Evolutionary conservation across 2,797 vertebrate species (phyloP).

Genomic region (Anableps anableps): DNA sequence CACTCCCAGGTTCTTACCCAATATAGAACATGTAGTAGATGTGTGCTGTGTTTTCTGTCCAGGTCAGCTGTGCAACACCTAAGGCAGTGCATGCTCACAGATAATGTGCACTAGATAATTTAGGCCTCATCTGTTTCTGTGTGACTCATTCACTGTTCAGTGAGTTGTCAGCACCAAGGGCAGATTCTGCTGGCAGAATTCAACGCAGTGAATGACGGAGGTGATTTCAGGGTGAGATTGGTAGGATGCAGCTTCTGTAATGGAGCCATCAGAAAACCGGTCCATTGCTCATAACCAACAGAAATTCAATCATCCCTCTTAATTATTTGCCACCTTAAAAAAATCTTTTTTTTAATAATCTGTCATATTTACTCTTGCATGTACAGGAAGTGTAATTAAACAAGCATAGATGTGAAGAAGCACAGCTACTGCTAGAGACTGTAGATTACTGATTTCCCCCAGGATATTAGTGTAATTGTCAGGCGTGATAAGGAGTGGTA

Average conservation of each 20-base stretch:
- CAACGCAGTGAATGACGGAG: slow-evolving; percentile 41
- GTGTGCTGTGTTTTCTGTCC: slow-evolving; percentile 21
- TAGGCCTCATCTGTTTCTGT: slow-evolving; percentile 44
- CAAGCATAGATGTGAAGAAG: slow-evolving; percentile 7
- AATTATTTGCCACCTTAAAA: slow-evolving; percentile 27
- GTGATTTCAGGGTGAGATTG: slow-evolving; percentile 56
- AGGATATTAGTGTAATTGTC: slow-evolving; percentile 62
- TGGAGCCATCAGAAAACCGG: slow-evolving; percentile 47
- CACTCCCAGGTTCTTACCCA: slow-evolving; percentile 42
- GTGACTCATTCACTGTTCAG: slow-evolving; percentile 51
- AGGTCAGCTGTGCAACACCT: slow-evolving; percentile 29
- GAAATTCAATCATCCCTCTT: slow-evolving; percentile 12
- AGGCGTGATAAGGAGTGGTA: slow-evolving; percentile 35
- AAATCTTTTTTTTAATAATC: slow-evolving; percentile 19
- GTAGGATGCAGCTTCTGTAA: slow-evolving; percentile 51
- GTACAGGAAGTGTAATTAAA: slow-evolving; percentile 26
- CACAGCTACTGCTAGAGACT: slow-evolving; percentile 19
- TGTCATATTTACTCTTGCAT: slow-evolving; percentile 37
- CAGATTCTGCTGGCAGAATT: slow-evolving; percentile 15
- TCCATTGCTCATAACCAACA: slow-evolving; percentile 24
- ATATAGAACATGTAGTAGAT: background rate
- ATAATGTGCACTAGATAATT: slow-evolving; percentile 34
- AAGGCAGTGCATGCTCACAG: slow-evolving; percentile 10
- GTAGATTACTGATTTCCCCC: slow-evolving; percentile 51
- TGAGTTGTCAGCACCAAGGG: slow-evolving; percentile 35